phyloP scores from a whole-genome alignment of 2,888 invertebrate species.

The Griposia aprilina region DNA sequence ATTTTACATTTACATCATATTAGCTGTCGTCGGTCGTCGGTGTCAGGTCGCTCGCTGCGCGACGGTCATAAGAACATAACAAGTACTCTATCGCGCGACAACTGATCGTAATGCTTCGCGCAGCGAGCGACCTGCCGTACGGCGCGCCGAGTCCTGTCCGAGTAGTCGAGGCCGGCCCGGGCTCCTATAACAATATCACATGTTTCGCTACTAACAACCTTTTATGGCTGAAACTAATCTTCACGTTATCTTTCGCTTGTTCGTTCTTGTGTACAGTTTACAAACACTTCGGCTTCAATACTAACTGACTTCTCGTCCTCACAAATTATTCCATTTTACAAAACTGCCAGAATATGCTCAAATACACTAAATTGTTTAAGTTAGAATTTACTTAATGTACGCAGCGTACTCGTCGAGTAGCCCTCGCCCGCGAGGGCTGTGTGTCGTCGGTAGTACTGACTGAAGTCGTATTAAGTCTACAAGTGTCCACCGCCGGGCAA shows the following conservation, averaged over 20 bases:
- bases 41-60: slow-evolving; percentile 23
- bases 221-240: slow-evolving; percentile 80
- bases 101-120: slow-evolving; percentile 11
- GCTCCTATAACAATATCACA: slow-evolving; percentile 79
- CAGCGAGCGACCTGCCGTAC: slow-evolving; percentile 1
- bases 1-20: slow-evolving; percentile 40
- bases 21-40: slow-evolving; percentile 39
- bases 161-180: slow-evolving; percentile 72
- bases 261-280: slow-evolving; percentile 71
- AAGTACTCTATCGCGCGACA: slow-evolving; percentile 32
- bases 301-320: slow-evolving; percentile 65
- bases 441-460: slow-evolving; percentile 47
- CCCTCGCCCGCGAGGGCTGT: slow-evolving; percentile 55
- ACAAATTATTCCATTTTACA: slow-evolving; percentile 67
- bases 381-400: slow-evolving; percentile 54
- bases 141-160: slow-evolving; percentile 6
- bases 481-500: slow-evolving; percentile 46
- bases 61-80: slow-evolving; percentile 20
- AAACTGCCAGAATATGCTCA: slow-evolving; percentile 71
- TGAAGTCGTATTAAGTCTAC: slow-evolving; percentile 50
- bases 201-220: slow-evolving; percentile 77
- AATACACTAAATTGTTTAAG: slow-evolving; percentile 57
- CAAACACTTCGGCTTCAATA: slow-evolving; percentile 70
- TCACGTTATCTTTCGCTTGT: slow-evolving; percentile 84
- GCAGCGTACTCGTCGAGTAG: slow-evolving; percentile 39